Base-by-base conservation (phyloP, 2,888 invertebrate species). In the Empis stercorea region DNA sequence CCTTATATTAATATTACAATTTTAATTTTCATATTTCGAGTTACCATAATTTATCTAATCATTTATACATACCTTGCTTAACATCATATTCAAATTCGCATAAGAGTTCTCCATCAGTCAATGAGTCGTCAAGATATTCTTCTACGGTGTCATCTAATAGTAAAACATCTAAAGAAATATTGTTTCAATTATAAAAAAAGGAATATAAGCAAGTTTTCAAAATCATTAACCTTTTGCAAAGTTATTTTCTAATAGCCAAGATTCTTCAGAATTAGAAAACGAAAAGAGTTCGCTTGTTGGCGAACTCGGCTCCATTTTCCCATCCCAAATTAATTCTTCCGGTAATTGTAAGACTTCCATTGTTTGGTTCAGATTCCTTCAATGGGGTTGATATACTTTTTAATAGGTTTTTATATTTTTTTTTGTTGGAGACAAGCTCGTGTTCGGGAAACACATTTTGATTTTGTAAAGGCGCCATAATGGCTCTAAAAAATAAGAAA, bases 291-390 rank as follows among this genome's bases (percentile, higher is more conserved):
- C 58, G 51, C 57, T 57, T 51, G 58, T 56, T 51, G 69, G 65
- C 51, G 70, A 67, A 48, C 53, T 51, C 16, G 65, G 65, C 56
- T 68, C 70, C 59, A 57, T 55, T 60, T 68, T 68, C 55, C 63
- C 61, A 54, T 64, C 63, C 67, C 68, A 68, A 50, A 58, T 62
- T 30, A 67, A 54, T 48, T 69, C 69, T 48, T 55, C 55, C 38
- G 68, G 66, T 50, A 68, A 57, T 52, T 62, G 59, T 54, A 69
- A 55, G 44, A 62, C 63, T 56, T 68, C 69, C 69, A 69, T 63
- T 34, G 13, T n/a, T 34, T 4, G 3, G 7, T 5, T 34, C 6
- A 5, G 5, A n/a, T n/a, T 13, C 2, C n/a, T 5, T n/a, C 4
- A 34, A 34, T n/a, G 34, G 7, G n/a, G n/a, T 2, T 34, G n/a